A percentile compares a stretch with the other conserved stretches of the same genome.
Evolutionary conservation across 2,113 vertebrate genomes (phyloP).

Genomic region (Ascaphus truei): DNA sequence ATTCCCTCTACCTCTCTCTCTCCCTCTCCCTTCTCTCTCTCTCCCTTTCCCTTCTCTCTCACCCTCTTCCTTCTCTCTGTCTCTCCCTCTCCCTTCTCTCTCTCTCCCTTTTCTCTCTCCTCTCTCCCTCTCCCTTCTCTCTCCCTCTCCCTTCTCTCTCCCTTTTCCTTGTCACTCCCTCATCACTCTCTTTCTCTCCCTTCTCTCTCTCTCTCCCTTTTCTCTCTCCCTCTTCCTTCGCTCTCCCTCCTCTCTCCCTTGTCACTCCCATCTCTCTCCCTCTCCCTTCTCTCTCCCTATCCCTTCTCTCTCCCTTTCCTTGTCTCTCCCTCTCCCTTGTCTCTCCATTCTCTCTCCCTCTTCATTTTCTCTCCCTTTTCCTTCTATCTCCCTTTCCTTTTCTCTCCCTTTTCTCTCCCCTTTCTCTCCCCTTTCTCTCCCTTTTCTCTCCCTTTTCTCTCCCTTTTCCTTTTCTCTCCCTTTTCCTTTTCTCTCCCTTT

Average conservation of each 20-base stretch:
- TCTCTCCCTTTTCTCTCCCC: not conserved
- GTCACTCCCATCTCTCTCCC: too few species aligned
- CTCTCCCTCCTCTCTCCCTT: too few species aligned
- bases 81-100: not conserved
- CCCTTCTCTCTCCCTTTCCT: too few species aligned
- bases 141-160: not conserved
- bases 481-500: not conserved
- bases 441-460: conserved; percentile 20
- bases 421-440: conserved; percentile 27
- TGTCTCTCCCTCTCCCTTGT: too few species aligned
- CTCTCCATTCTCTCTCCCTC: too few species aligned
- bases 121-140: conserved; percentile 45
- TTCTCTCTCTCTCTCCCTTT: conserved; percentile 17
- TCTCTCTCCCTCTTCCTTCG: not conserved
- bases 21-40: conserved; percentile 75
- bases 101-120: not conserved
- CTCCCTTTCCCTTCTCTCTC: conserved; percentile 47
- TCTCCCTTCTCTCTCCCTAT: too few species aligned
- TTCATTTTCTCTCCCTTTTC: too few species aligned
- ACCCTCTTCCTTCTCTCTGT: too few species aligned
- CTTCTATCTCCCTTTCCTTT: too few species aligned
- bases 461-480: not conserved
- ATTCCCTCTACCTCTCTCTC: too few species aligned
- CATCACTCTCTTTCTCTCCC: conserved; percentile 21
- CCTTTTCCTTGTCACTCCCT: too few species aligned